Evolutionary conservation across 2,888 invertebrate species (phyloP), one percentile per base, ranked within the genome.

Genomic region (Acronicta alni): DNA sequence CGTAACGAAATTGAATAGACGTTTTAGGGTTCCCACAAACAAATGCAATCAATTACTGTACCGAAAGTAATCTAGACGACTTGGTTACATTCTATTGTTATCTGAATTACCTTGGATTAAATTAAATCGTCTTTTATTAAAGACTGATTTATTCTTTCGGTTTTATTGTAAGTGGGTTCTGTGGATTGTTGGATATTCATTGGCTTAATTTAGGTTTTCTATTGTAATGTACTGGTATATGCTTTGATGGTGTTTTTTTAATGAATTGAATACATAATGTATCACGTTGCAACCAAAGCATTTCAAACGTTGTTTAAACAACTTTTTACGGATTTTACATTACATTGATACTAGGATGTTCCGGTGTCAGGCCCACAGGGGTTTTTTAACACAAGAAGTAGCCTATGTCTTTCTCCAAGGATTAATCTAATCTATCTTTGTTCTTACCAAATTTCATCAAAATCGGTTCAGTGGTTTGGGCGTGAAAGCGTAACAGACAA

Each of bases 11-110:
- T 78, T 72, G 76, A 72, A 74, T 72, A 51, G 74, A 69, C 57
- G 51, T 72, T 76, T 74, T 72, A 65, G 61, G 58, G 70, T 41
- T 42, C 48, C 51, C 54, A 67, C 76, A 76, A 78, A 77, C 74
- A 77, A 78, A 79, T 72, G 53, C 67, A 66, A 80, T 79, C 64
- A 80, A 72, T 79, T 74, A 69, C 68, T 56, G n/a, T 46, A 57
- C 38, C 42, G 17, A 46, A 63, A 69, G 47, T 63, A 73, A 75
- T 71, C 52, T 59, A 56, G 67, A 52, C 26, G 38, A 41, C 61
- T 67, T 48, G 55, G 48, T 55, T 60, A 23, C 20, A 37, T 45
- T 52, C 61, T 7, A 62, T 72, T 77, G 61, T 77, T 61, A 47
- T 63, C 46, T 30, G n/a, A n/a, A 48, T 63, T 69, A 63, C 35